A percentile compares a stretch with the other conserved stretches of the same genome.
These are phyloP conservation scores for Ceramica pisi DNA, from an alignment of 2,888 invertebrate species.

Conservation along the genomic window DNA sequence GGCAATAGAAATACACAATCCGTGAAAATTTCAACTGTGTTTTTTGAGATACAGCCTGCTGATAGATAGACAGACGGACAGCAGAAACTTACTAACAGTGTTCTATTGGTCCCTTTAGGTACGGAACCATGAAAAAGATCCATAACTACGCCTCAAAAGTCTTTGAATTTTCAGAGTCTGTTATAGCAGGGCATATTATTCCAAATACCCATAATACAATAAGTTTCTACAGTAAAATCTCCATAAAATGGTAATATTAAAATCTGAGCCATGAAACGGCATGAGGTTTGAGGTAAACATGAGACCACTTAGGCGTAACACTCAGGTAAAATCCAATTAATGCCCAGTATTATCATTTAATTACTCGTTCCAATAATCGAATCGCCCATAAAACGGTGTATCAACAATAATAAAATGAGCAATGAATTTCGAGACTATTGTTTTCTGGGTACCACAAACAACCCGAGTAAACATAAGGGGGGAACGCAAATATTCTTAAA, in stretches of 20 bases:
- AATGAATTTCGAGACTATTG: slow-evolving; percentile 91
- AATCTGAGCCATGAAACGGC: slow-evolving; percentile 52
- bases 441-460: slow-evolving; percentile 90
- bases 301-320: slow-evolving; percentile 75
- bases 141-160: background rate
- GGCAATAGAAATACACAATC: no score
- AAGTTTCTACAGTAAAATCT: slow-evolving; percentile 26
- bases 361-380: slow-evolving; percentile 90
- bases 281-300: slow-evolving; percentile 64
- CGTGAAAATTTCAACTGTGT: no score
- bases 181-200: background rate
- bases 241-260: slow-evolving; percentile 50
- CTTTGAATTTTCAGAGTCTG: background rate
- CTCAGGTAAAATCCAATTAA: slow-evolving; percentile 89
- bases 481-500: slow-evolving; percentile 90
- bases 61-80: no score
- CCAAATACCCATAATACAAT: background rate
- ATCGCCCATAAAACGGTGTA: slow-evolving; percentile 89
- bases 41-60: no score
- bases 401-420: slow-evolving; percentile 91
- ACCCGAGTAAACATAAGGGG: slow-evolving; percentile 88
- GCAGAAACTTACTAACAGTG: no score
- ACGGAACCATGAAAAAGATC: no score
- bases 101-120: no score
- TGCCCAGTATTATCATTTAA: slow-evolving; percentile 90